Base-by-base conservation (phyloP, 2,888 invertebrate genomes). In the Drosophila affinis region DNA sequence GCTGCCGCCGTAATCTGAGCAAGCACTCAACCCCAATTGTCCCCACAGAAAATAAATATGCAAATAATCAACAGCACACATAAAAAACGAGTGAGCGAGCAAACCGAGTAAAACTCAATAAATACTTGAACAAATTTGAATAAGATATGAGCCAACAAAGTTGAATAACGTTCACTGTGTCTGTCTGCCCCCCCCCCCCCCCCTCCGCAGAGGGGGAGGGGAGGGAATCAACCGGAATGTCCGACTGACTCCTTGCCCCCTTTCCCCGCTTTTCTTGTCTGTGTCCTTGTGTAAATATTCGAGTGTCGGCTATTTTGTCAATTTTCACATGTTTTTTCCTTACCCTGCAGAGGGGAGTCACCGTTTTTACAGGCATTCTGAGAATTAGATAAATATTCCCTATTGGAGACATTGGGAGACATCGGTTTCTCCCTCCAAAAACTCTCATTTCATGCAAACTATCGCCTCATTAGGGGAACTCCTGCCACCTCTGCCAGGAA, bases 231-330 rank as follows among this genome's bases (percentile, higher is more conserved):
- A 55, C 55, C 24, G 24, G 24, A 24, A 24, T 54, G 69, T n/a
- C 49, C 14, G 18, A 6, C 27, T 5, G 27, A 27, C 7, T 27
- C 7, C 27, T 27, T 2, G 0, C 27, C 7, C 7, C 27, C 1
- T 27, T 9, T 9, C 29, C 7, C 27, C 7, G 27, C 27, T 46
- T 45, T 44, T 6, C 39, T 68, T 65, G 64, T 29, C 29, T 9
- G 53, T 70, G 56, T 29, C 29, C 29, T 55, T 70, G 56, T 62
- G 65, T 60, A 78, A 78, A 78, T 80, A 82, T 81, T 78, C 64
- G 52, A 46, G 59, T 58, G 63, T 48, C 46, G 62, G 51, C 72
- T 69, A 75, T 77, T 75, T 80, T 32, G 79, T 64, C 78, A 83
- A 68, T 78, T 62, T 63, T 67, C 65, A 32, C 62, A 67, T 48